Evolutionary conservation across 2,888 invertebrate species (phyloP), one percentile per base, ranked within the genome.

Genomic region (Apotomis turbidana): DNA sequence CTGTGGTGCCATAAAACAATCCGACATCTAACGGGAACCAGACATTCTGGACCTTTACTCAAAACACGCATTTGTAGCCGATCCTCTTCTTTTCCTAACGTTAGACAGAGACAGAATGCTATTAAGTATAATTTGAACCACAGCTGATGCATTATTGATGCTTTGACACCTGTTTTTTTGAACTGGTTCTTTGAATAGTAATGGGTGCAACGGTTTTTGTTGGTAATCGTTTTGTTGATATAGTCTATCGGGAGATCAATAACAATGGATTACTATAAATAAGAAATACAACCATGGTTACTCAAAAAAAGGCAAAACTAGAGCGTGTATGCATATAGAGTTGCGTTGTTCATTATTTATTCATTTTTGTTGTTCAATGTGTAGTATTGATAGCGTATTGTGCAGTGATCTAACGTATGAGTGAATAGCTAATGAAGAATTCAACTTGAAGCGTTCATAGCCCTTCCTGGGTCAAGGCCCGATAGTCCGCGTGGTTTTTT

Each of bases 91-190:
- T 55, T 54, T 44, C 4, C 41, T 27, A 13, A 6, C 51, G 44
- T 52, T 58, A 41, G 63, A 63, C 12, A 58, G 58, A 9, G 70
- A 70, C 63, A 13, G 27, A 3, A 64, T 36, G 41, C 15, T 58
- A 15, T 10, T 44, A 15, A 49, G 41, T 9, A 9, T 54, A 61
- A 55, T 70, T 70, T 69, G 49, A 70, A 64, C 63, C 51, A 71
- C 69, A 70, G 61, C 69, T 74, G 67, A 76, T 77, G 74, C 79
- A 79, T 80, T 81, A 81, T 79, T 77, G 78, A 78, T 79, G 77
- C 76, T 73, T 76, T 79, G 77, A 78, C 79, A 78, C 78, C 76
- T 69, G 74, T 73, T 75, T 73, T 70, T 52, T 55, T 73, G 64
- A 73, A 70, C 70, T 67, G 63, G 74, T 74, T 74, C 60, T 67